Conservation (phyloP, 2,888 invertebrate genomes). For the Pristionchus arcanus region DNA sequence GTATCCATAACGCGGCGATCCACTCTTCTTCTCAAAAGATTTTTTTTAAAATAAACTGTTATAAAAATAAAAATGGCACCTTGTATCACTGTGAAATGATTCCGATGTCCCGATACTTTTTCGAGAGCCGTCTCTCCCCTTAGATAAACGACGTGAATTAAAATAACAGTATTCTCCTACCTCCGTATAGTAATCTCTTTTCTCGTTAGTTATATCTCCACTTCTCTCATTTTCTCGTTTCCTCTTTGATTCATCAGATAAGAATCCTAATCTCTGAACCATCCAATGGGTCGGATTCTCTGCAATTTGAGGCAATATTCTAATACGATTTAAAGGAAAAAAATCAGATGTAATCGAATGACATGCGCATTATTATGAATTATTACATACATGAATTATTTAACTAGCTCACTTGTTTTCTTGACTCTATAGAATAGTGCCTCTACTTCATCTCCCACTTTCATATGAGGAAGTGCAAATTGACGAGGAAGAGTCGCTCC, state of each 20-base stretch:
- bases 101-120: not conserved
- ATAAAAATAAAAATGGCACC: not conserved
- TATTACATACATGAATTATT: no score
- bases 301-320: not conserved
- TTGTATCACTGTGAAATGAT: not conserved
- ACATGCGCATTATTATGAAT: no score
- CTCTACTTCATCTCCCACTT: constrained; percentile 1
- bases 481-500: not conserved
- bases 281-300: constrained; percentile 5
- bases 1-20: not conserved
- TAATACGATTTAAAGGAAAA: no score
- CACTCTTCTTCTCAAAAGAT: not conserved
- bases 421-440: constrained; percentile 9
- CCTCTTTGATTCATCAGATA: not conserved
- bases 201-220: not conserved
- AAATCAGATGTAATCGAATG: no score
- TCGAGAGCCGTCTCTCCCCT: not conserved
- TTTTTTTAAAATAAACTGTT: not conserved
- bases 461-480: not conserved
- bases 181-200: not conserved
- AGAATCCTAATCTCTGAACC: not conserved
- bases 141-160: not conserved
- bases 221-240: not conserved
- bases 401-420: not conserved
- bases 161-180: not conserved